These are phyloP conservation scores for Meriones psammophilus DNA, from an alignment of 2,797 vertebrate genomes.

Conservation along the genomic window DNA sequence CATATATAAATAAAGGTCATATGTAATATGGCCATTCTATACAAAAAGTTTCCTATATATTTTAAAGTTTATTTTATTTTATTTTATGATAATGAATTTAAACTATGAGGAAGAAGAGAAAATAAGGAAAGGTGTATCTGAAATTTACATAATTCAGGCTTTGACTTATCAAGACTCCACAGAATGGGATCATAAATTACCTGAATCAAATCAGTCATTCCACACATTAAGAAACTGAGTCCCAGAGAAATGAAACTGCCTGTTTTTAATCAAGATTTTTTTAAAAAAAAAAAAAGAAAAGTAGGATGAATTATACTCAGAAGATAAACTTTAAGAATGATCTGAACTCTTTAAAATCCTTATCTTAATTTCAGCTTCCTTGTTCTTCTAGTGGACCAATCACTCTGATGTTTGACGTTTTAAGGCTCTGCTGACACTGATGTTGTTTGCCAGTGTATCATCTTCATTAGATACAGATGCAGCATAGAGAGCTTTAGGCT, in stretches of 20 bases:
- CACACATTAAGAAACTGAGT: slow-evolving; percentile 19
- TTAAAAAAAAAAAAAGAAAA: not conserved
- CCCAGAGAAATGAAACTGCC: not conserved
- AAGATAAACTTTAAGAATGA: slow-evolving; percentile 33
- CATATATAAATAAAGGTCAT: not conserved
- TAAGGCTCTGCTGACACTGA: not conserved
- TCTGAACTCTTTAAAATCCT: not conserved
- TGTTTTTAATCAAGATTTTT: not conserved
- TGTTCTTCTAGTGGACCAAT: not conserved
- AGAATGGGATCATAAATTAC: slow-evolving; percentile 33
- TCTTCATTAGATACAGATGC: not conserved
- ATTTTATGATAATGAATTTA: not conserved
- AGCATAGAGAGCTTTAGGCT: not conserved
- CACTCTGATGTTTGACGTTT: not conserved
- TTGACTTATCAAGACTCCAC: not conserved
- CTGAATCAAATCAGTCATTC: not conserved
- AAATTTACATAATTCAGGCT: not conserved
- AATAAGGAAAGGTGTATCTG: not conserved
- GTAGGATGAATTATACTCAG: not conserved
- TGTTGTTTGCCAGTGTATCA: not conserved
- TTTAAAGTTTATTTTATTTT: not conserved
- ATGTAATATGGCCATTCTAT: not conserved
- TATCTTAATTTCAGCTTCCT: not conserved
- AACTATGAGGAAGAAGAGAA: not conserved
- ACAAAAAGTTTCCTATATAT: slow-evolving; percentile 9